Base-by-base conservation (phyloP, 2,888 invertebrate genomes). In the Prenolepis imparis region DNA sequence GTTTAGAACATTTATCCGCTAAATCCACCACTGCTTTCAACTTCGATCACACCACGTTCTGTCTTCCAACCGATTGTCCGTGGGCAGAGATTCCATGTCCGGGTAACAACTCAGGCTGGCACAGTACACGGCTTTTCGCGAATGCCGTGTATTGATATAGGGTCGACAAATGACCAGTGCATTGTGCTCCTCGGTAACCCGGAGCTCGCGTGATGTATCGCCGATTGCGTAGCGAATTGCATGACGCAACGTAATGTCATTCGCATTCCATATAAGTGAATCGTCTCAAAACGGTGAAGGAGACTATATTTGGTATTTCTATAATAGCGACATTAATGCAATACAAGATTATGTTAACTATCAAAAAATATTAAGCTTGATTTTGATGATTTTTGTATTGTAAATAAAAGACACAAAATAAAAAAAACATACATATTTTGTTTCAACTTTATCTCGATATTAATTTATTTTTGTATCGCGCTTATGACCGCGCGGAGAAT, bases 51-150 rank as follows among this genome's bases (percentile, higher is more conserved):
- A 44, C 6, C 32, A 61, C 11, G 61, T 36, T 75, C 67, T 83
- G 86, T 88, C 84, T 15, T 75, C 82, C 84, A 74, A 82, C 84
- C 75, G 88, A 87, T 89, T 86, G 86, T 86, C 68, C 73, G 66
- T 61, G 84, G 82, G 59, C 52, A 72, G 77, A 72, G 67, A 72
- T 75, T 64, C 61, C 68, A 41, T 52, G 63, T 59, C 39, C 21
- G 48, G n/a, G 61, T 36, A 72, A 84, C 84, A 78, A 88, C 48
- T 87, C 87, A 75, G 44, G 21, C 63, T 21, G 24, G 24, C 85
- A 87, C 82, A 84, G 72, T 81, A 67, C 74, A 55, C 48, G 66
- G 67, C 72, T 88, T 86, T 85, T 89, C 84, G 72, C 67, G 68
- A 89, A 77, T 86, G 24, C 66, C 48, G 24, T 36, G 39, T 39